Evolutionary conservation across 2,888 invertebrate species (phyloP).

Genomic region (Euzophera pinguis): DNA sequence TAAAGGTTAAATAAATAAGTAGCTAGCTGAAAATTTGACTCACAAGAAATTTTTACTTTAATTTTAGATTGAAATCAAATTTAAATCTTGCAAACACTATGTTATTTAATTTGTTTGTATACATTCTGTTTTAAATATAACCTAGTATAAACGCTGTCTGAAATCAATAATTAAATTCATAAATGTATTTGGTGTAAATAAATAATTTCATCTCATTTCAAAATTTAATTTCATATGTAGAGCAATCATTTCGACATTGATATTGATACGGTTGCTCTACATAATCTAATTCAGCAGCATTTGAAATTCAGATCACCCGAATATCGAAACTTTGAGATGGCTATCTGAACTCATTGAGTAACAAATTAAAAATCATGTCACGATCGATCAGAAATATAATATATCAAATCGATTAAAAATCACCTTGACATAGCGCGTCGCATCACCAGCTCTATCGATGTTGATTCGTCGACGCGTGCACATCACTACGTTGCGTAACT

Average conservation of each 20-base stretch:
- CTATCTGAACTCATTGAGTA: conserved; percentile 1
- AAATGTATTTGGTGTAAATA: no score
- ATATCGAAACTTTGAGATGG: conserved; percentile 7
- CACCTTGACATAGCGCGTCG: conserved; percentile 29
- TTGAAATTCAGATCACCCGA: conserved; percentile 1
- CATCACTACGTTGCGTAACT: conserved; percentile 28
- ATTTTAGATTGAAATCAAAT: no score
- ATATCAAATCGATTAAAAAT: conserved; percentile 23
- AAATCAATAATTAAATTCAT: no score
- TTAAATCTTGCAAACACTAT: no score
- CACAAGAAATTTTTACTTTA: no score
- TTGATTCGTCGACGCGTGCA: conserved; percentile 14
- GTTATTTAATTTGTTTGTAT: no score
- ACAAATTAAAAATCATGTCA: conserved; percentile 10
- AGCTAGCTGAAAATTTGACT: no score
- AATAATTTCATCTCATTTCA: no score
- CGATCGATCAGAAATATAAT: conserved; percentile 9
- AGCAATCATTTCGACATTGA: not conserved
- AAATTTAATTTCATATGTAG: no score
- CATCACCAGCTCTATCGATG: conserved; percentile 17
- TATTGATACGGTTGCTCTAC: not conserved
- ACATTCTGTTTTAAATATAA: no score
- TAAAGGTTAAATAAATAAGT: no score
- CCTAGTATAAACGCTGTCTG: no score
- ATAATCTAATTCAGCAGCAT: not conserved